Base-by-base conservation (phyloP, 2,888 invertebrate genomes). In the Lycia hirtaria region DNA sequence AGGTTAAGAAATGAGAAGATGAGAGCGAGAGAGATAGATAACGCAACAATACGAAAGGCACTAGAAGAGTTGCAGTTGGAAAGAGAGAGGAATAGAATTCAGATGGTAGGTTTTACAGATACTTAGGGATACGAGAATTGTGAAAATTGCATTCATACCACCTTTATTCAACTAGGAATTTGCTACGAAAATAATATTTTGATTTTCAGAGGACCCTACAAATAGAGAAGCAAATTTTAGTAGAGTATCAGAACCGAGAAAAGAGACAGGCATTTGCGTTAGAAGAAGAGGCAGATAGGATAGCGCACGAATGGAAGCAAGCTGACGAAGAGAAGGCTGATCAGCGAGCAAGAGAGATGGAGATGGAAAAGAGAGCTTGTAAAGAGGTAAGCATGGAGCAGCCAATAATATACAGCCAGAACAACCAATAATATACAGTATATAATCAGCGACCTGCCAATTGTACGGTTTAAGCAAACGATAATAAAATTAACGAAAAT, bases 21-120 rank as follows among this genome's bases (percentile, higher is more conserved):
- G 30, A 72, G 62, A 60, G 88, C 87, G 17, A 81, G 81, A 47
- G 75, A 78, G 60, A 68, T 87, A 33, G 91, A 91, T 56, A 72
- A 83, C 14, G 73, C 68, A 0, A 76, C 75, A 1, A 88, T 91
- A 56, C 67, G 70, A 62, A 63, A 62, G 2, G 88, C 88, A 0
- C 59, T 85, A 26, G 82, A 83, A 32, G 83, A 83, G 24, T 53
- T 90, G 14, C 67, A 72, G 15, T 71, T 56, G 19, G 88, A 90
- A 54, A 75, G 70, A 48, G 72, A 79, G 22, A 74, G 68, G 32
- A 81, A 82, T 60, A 68, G 71, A 14, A 73, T 77, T n/a, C 77
- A 83, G 60, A 84, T 87, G 69, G 90, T 89, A 72, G 69, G 57
- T 37, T 9, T 37, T 26, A 28, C 24, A 5, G n/a, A n/a, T n/a